Base-by-base conservation (phyloP, 1,140 invertebrate species). In the Zaprionus kolodkinae region DNA sequence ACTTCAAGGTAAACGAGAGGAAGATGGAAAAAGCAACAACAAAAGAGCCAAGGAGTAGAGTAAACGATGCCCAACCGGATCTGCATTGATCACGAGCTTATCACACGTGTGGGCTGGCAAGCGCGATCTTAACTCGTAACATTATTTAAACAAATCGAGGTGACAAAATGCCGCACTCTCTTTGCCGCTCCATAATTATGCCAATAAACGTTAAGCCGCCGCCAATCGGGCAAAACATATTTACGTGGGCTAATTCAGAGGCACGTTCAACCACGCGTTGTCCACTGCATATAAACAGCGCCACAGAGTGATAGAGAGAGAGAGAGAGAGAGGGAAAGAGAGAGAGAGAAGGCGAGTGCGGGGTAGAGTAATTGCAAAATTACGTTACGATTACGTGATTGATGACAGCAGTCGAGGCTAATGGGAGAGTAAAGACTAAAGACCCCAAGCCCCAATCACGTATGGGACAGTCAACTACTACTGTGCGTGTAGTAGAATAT, bases 161-260 rank as follows among this genome's bases (percentile, higher is more conserved):
- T 78, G 83, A 73, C 71, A 85, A 85, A 81, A 77, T 79, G 76
- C 67, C 77, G 72, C 72, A 64, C 65, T 76, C 56, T 59, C 70
- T 45, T 43, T 56, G 63, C 65, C 62, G 15, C 55, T 60, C 48
- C 79, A 75, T 70, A 87, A 87, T 87, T 86, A 87, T 69, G 76
- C 79, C 83, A 87, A 87, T 81, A 86, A 81, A 63, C 38, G 74
- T 59, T 48, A 67, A 59, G 61, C 45, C 10, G 45, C 45, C 45
- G 17, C 45, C 71, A 55, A 59, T 72, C 45, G 45, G 45, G 12
- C 10, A 67, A 63, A 63, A 61, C 21, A 43, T 56, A 15, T 9
- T 36, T 38, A 67, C 62, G 76, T 88, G 74, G 84, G 84, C 56
- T 55, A 60, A 83, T 88, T 73, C 72, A 76, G 63, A 71, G 62